Conservation (phyloP, 2,888 invertebrate genomes). For the Tiliacea citrago region DNA sequence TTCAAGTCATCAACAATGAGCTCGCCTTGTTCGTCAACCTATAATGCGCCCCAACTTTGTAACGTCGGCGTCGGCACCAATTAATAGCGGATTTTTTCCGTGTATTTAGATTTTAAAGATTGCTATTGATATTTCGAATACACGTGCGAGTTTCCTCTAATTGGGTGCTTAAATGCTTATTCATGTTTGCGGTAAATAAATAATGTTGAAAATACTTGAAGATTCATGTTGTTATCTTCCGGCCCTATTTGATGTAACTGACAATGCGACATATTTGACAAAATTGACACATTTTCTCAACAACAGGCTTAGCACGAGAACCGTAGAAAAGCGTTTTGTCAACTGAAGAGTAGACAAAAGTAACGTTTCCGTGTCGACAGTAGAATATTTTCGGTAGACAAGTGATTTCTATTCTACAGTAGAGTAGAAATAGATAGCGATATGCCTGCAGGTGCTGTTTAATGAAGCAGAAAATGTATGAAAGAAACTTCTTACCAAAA, state of each 20-base stretch:
- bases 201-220: conserved; percentile 7
- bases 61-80: conserved; percentile 68
- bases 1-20: conserved; percentile 43
- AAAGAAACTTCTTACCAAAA: background rate
- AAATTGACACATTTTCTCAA: too few relatives aligned
- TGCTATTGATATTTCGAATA: conserved; percentile 53
- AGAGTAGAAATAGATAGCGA: too few relatives aligned
- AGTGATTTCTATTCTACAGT: too few relatives aligned
- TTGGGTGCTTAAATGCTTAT: conserved; percentile 50
- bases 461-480: background rate
- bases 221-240: conserved; percentile 1
- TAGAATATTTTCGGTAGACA: too few relatives aligned
- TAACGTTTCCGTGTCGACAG: too few relatives aligned
- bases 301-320: too few relatives aligned
- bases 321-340: too few relatives aligned
- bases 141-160: conserved; percentile 50
- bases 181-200: conserved; percentile 35
- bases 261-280: background rate
- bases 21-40: conserved; percentile 19
- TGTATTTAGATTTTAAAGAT: conserved; percentile 67
- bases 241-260: background rate
- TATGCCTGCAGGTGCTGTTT: too few relatives aligned
- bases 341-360: too few relatives aligned
- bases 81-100: conserved; percentile 76
- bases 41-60: conserved; percentile 30